Evolutionary conservation across 2,888 invertebrate genomes (phyloP).

Genomic region (Xestia rhomboidea): DNA sequence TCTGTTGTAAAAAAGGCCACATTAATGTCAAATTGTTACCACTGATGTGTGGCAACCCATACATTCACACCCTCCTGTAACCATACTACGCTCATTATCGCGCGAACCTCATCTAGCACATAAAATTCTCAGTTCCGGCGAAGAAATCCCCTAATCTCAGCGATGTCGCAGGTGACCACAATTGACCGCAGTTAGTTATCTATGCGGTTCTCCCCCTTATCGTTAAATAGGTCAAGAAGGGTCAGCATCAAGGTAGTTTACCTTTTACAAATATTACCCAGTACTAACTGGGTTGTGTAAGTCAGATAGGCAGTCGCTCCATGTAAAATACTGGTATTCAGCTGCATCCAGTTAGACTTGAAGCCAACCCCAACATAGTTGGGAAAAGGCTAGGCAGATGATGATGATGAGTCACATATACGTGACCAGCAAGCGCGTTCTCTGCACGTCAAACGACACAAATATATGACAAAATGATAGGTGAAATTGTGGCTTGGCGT

Average conservation of each 20-base stretch:
- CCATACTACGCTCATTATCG: slow-evolving; percentile 9
- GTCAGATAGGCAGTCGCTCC: too few relatives aligned
- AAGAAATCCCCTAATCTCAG: slow-evolving; percentile 32
- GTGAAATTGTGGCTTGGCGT: too few relatives aligned
- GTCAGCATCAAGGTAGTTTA: not conserved
- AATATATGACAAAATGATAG: too few relatives aligned
- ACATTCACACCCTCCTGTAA: too few relatives aligned
- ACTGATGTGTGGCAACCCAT: not conserved
- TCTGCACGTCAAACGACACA: too few relatives aligned
- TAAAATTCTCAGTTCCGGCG: not conserved
- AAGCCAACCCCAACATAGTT: too few relatives aligned
- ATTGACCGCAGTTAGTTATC: slow-evolving; percentile 27
- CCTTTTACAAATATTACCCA: not conserved
- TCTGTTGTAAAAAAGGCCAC: not conserved
- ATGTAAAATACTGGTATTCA: too few relatives aligned
- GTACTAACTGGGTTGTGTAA: too few relatives aligned
- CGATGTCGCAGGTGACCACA: slow-evolving; percentile 23
- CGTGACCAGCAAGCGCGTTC: too few relatives aligned
- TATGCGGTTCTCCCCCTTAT: slow-evolving; percentile 32
- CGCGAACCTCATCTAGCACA: slow-evolving; percentile 4
- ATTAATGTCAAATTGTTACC: not conserved
- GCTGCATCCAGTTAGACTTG: too few relatives aligned
- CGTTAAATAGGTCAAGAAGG: slow-evolving; percentile 13
- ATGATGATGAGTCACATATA: too few relatives aligned
- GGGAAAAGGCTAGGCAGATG: too few relatives aligned